Conservation (phyloP, 2,888 invertebrate genomes). For the Mechanitis mazaeus region DNA sequence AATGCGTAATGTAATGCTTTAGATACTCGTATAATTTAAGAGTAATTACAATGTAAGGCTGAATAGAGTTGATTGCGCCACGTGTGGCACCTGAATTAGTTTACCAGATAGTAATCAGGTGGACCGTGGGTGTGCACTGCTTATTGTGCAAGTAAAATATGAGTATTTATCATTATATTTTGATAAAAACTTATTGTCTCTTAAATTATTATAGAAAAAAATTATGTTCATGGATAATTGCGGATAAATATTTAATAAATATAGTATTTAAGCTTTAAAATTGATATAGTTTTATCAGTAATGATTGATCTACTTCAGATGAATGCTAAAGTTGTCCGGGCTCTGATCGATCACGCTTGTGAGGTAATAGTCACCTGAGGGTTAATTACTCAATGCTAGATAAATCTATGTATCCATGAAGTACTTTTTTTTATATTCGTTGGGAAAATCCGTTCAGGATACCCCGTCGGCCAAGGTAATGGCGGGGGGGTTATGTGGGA, state of each 20-base stretch:
- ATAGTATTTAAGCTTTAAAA: neutral
- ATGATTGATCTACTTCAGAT: conserved; percentile 10
- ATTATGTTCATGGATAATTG: neutral
- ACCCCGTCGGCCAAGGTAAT: no score
- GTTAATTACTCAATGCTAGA: conserved; percentile 24
- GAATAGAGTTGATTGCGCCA: conserved; percentile 19
- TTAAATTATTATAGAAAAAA: no score
- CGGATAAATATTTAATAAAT: neutral
- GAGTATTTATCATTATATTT: neutral
- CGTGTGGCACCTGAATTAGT: conserved; percentile 19
- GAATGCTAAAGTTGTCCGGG: conserved; percentile 13
- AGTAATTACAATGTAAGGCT: conserved; percentile 20
- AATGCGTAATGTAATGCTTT: conserved; percentile 13
- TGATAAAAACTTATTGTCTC: no score
- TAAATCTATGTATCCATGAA: conserved; percentile 15
- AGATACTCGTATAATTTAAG: conserved; percentile 8
- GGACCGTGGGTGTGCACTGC: conserved; percentile 14
- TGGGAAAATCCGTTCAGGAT: no score
- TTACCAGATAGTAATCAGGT: conserved; percentile 11
- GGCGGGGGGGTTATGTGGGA: no score
- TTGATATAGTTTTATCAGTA: conserved; percentile 12
- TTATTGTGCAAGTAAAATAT: conserved; percentile 1
- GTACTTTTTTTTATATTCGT: no score
- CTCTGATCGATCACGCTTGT: conserved; percentile 27
- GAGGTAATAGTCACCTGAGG: conserved; percentile 27